Percentiles rank a stretch among this genome's conserved stretches.
phyloP scores from a whole-genome alignment of 1,140 invertebrate species.

The Tribolium madens region DNA sequence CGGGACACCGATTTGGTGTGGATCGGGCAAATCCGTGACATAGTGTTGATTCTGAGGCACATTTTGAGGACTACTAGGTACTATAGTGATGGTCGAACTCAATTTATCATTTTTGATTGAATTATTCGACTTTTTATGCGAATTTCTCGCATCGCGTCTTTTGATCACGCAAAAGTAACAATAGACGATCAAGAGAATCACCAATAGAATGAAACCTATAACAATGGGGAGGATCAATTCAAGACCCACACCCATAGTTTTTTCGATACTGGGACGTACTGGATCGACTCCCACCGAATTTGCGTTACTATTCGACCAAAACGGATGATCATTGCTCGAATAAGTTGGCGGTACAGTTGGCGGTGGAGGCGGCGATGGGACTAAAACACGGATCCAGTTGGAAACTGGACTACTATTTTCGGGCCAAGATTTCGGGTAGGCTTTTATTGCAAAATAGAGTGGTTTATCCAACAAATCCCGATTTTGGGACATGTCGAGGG shows the following conservation, averaged over 20 bases:
- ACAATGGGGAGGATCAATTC: slow-evolving; percentile 66
- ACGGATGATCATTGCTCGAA: slow-evolving; percentile 60
- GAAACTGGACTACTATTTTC: slow-evolving; percentile 68
- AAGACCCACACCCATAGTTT: slow-evolving; percentile 61
- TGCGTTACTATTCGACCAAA: slow-evolving; percentile 60
- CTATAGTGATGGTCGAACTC: slow-evolving; percentile 63
- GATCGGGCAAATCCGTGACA: slow-evolving; percentile 59
- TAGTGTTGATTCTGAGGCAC: slow-evolving; percentile 57
- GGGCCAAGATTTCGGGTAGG: slow-evolving; percentile 62
- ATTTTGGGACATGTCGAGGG: slow-evolving; percentile 66
- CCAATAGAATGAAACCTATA: slow-evolving; percentile 65
- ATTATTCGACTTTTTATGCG: slow-evolving; percentile 57
- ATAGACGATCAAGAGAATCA: slow-evolving; percentile 64
- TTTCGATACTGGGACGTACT: slow-evolving; percentile 56
- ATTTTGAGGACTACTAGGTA: slow-evolving; percentile 61
- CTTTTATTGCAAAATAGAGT: slow-evolving; percentile 69
- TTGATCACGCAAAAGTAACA: slow-evolving; percentile 67
- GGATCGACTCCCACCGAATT: slow-evolving; percentile 57
- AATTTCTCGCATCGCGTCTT: slow-evolving; percentile 53
- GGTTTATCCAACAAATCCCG: slow-evolving; percentile 66
- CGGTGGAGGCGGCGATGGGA: slow-evolving; percentile 68
- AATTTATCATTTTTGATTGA: slow-evolving; percentile 61
- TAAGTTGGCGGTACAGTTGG: slow-evolving; percentile 64
- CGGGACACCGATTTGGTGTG: slow-evolving; percentile 65
- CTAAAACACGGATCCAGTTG: slow-evolving; percentile 69